Evolutionary conservation across 2,113 vertebrate genomes (phyloP).

Genomic region (Cyprinodon brontotheroides): DNA sequence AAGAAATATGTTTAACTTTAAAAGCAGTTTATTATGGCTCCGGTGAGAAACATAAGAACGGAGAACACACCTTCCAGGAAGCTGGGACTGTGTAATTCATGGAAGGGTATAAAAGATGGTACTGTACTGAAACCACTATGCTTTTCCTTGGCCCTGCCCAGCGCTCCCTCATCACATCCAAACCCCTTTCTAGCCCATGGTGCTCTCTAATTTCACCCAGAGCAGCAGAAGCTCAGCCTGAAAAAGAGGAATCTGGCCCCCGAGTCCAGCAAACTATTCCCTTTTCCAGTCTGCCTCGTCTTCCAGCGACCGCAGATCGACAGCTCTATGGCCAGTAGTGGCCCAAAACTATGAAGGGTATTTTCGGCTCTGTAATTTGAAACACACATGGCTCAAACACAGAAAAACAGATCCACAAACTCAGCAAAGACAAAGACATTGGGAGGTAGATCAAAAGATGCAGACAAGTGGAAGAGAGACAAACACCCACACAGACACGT

Average conservation of each 20-base stretch:
- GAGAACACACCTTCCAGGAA: conserved; percentile 41
- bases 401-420: conserved; percentile 39
- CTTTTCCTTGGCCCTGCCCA: conserved; percentile 71
- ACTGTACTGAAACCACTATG: conserved; percentile 61
- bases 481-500: conserved; percentile 35
- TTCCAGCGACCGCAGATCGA: conserved; percentile 79
- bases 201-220: conserved; percentile 81
- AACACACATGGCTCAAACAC: conserved; percentile 65
- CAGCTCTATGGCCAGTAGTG: conserved; percentile 70
- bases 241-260: conserved; percentile 77
- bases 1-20: conserved; percentile 15
- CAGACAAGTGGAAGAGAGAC: conserved; percentile 34
- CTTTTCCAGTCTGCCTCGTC: conserved; percentile 75
- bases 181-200: conserved; percentile 66
- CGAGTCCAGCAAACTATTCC: conserved; percentile 77
- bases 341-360: conserved; percentile 83
- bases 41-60: conserved; percentile 14
- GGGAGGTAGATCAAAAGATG: conserved; percentile 34
- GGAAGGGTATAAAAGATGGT: conserved; percentile 57
- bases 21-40: conserved; percentile 32
- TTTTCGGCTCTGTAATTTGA: conserved; percentile 85
- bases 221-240: conserved; percentile 75
- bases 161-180: conserved; percentile 54
- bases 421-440: conserved; percentile 45
- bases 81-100: conserved; percentile 52